phyloP scores from a whole-genome alignment of 1,140 invertebrate genomes.

The Drosophila melanica region DNA sequence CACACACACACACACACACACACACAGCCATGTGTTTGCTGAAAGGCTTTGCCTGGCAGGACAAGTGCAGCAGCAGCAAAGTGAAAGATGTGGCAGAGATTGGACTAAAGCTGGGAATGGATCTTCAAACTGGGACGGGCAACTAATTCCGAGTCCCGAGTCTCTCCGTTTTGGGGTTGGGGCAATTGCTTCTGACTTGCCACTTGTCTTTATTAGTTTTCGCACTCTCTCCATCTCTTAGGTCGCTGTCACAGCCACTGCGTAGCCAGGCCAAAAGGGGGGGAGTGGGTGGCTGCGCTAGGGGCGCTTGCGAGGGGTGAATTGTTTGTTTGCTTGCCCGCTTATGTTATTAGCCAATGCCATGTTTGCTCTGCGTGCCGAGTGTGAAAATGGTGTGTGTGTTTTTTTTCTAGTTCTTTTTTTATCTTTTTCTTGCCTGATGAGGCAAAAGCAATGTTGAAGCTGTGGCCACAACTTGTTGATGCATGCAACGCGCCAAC shows the following conservation, averaged over 20 bases:
- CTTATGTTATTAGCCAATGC: constrained; percentile 79
- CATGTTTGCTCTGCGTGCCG: constrained; percentile 57
- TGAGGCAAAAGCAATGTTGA: constrained; percentile 14
- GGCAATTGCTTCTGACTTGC: constrained; percentile 66
- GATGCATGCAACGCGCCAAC: constrained; percentile 49
- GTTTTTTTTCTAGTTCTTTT: constrained; percentile 2
- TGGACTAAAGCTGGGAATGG: constrained; percentile 10
- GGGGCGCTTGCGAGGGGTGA: not conserved
- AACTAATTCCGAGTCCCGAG: not conserved
- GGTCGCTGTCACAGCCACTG: constrained; percentile 47
- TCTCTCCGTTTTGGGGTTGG: constrained; percentile 21
- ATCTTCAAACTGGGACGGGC: not conserved
- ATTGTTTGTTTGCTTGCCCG: constrained; percentile 67
- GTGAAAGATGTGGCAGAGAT: constrained; percentile 47
- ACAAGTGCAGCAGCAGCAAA: constrained; percentile 33
- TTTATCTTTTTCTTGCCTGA: not conserved
- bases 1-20: constrained; percentile 14
- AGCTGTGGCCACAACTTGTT: constrained; percentile 49
- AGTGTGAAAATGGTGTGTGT: constrained; percentile 65
- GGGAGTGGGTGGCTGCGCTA: not conserved
- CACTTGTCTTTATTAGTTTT: constrained; percentile 82
- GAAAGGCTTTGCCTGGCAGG: constrained; percentile 54
- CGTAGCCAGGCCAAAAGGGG: constrained; percentile 4
- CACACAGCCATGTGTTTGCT: constrained; percentile 70
- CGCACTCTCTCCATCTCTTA: constrained; percentile 36